Conservation (phyloP, 2,888 invertebrate genomes). For the Oxyscelio sp. region DNA sequence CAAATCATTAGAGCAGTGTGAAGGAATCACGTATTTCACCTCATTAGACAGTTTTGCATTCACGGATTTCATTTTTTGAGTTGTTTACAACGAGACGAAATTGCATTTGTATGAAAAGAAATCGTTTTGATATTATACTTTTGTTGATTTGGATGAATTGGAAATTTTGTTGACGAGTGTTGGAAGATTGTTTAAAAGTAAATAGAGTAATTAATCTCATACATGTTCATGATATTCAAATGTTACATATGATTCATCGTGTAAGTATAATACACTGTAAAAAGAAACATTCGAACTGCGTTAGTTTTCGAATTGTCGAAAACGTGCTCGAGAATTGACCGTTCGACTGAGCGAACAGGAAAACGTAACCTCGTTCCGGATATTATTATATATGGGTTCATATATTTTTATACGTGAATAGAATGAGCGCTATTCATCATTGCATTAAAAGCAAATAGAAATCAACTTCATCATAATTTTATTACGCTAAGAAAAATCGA, state of each 20-base stretch:
- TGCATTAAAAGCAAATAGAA: not conserved
- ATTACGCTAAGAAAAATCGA: no score
- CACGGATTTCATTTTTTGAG: conserved; percentile 7
- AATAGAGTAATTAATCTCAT: conserved; percentile 49
- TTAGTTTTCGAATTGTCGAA: conserved; percentile 42
- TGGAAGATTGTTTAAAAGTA: conserved; percentile 31
- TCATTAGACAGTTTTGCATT: not conserved
- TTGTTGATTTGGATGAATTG: not conserved
- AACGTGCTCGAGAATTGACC: conserved; percentile 47
- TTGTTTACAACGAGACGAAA: conserved; percentile 28
- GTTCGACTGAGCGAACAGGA: conserved; percentile 32
- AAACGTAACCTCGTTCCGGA: conserved; percentile 26
- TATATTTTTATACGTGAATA: conserved; percentile 45
- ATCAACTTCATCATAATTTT: not conserved
- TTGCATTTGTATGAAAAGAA: no score
- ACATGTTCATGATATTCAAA: conserved; percentile 49
- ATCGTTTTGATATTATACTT: conserved; percentile 23
- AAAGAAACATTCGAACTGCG: conserved; percentile 25
- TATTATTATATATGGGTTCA: conserved; percentile 62
- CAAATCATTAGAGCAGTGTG: conserved; percentile 36
- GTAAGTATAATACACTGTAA: conserved; percentile 44
- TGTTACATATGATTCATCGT: conserved; percentile 46
- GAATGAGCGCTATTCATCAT: not conserved
- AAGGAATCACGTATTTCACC: conserved; percentile 31
- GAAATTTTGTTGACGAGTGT: conserved; percentile 29